A percentile compares a stretch with the other conserved stretches of the same genome.
Conservation (phyloP, 2,888 invertebrate species). For the Himalopsyche kuldschensis region DNA sequence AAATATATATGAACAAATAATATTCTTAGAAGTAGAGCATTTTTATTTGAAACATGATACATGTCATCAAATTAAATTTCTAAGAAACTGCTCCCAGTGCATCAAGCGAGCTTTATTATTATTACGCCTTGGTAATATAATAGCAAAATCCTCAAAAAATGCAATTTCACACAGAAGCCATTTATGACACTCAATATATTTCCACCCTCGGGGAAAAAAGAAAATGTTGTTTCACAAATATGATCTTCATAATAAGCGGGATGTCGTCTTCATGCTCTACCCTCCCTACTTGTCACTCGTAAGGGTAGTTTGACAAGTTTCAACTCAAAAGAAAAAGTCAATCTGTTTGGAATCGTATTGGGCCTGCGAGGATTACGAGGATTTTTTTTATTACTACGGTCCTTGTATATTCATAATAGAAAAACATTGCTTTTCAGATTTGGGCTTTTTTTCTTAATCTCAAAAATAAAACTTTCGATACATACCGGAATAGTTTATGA, state of each 20-base stretch:
- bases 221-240: slow-evolving; percentile 32
- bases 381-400: neutral
- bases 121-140: neutral
- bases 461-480: no score
- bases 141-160: slow-evolving; percentile 12
- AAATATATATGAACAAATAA: no score
- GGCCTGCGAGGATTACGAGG: neutral
- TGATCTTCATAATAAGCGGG: slow-evolving; percentile 24
- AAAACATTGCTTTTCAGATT: neutral
- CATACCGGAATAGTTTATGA: no score
- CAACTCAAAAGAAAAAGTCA: neutral
- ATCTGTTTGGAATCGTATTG: neutral
- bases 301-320: neutral
- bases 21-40: neutral
- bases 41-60: neutral
- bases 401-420: neutral
- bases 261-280: neutral
- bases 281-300: neutral
- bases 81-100: neutral
- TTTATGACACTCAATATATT: slow-evolving; percentile 31
- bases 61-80: neutral
- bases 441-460: no score
- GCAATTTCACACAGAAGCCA: slow-evolving; percentile 23
- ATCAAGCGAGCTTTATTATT: neutral
- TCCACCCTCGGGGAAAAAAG: slow-evolving; percentile 15